phyloP scores from a whole-genome alignment of 2,797 vertebrate genomes.

The Yasuhikotakia modesta region DNA sequence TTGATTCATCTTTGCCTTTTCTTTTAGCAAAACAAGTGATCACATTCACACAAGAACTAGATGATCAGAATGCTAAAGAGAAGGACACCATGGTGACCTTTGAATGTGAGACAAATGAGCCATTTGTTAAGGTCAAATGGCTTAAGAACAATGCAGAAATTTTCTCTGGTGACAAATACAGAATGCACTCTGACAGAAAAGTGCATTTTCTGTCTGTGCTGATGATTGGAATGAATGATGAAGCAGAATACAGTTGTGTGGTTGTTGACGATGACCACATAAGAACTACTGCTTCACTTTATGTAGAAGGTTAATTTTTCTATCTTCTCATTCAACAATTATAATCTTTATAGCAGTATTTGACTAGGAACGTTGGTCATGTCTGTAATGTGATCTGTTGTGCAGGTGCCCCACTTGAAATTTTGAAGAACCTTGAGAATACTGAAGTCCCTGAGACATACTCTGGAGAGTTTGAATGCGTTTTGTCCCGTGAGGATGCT shows the following conservation, averaged over 20 bases:
- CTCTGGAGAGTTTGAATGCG: constrained; percentile 90
- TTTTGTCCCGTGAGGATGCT: constrained; percentile 88
- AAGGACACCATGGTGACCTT: constrained; percentile 95
- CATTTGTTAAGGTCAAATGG: constrained; percentile 97
- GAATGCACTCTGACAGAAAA: constrained; percentile 97
- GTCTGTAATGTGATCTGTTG: background rate
- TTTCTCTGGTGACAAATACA: constrained; percentile 92
- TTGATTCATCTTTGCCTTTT: constrained; percentile 19
- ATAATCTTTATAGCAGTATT: background rate
- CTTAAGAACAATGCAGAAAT: constrained; percentile 87
- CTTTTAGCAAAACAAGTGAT: constrained; percentile 85
- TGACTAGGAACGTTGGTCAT: background rate
- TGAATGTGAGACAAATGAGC: constrained; percentile 97
- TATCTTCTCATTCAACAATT: constrained; percentile 5
- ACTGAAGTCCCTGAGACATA: constrained; percentile 92
- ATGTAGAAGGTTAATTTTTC: constrained; percentile 89
- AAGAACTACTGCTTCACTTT: constrained; percentile 86
- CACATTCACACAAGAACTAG: constrained; percentile 84
- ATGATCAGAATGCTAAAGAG: constrained; percentile 86
- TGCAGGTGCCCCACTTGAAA: constrained; percentile 87
- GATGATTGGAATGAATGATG: constrained; percentile 83
- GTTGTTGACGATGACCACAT: constrained; percentile 84
- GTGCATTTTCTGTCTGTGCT: constrained; percentile 96
- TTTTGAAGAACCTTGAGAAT: constrained; percentile 87
- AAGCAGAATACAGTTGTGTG: constrained; percentile 88